phyloP scores from a whole-genome alignment of 2,113 vertebrate species.

The Colinus virginianus region DNA sequence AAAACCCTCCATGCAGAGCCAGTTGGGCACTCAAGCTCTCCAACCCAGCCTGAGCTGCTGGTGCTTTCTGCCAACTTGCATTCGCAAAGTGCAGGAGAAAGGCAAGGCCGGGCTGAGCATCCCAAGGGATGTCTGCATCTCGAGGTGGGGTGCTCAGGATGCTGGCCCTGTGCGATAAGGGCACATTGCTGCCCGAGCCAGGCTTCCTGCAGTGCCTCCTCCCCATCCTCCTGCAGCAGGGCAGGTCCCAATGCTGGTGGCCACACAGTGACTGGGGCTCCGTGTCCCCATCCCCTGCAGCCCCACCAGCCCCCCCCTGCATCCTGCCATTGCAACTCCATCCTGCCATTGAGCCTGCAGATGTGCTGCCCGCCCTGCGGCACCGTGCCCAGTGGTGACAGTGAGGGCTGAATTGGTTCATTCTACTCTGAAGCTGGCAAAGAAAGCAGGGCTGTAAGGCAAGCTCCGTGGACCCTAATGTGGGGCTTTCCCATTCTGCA shows the following conservation, averaged over 20 bases:
- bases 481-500: neutral
- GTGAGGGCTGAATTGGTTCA: neutral
- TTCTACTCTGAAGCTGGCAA: neutral
- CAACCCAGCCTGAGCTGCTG: neutral
- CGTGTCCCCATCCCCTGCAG: neutral
- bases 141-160: neutral
- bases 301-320: fast-evolving
- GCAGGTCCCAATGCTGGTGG: neutral
- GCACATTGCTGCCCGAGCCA: neutral
- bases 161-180: neutral
- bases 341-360: neutral
- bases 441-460: neutral
- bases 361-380: neutral
- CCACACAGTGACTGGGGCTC: fast-evolving
- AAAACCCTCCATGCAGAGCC: neutral
- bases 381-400: neutral
- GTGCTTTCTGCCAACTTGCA: neutral
- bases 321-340: neutral
- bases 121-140: neutral
- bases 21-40: neutral
- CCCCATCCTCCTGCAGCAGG: neutral
- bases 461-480: fast-evolving
- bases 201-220: neutral
- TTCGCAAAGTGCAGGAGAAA: neutral
- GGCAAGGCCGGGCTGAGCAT: neutral